Percentiles rank a stretch among this genome's conserved stretches.
These are phyloP conservation scores for Patella caerulea DNA, from an alignment of 2,888 invertebrate genomes.

Conservation along the genomic window DNA sequence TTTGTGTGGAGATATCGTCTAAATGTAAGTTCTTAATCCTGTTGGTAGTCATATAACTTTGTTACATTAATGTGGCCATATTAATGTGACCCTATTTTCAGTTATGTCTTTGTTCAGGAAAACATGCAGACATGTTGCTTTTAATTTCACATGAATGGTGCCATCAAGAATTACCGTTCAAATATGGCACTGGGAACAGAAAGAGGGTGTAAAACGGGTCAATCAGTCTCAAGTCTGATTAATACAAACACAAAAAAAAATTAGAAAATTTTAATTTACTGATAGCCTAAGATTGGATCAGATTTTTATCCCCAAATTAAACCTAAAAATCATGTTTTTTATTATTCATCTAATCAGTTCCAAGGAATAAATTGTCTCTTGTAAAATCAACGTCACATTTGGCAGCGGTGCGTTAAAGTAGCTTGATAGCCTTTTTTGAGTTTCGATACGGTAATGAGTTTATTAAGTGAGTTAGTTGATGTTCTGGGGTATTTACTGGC, in stretches of 20 bases:
- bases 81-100: too few relatives aligned
- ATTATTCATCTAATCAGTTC: conserved; percentile 1
- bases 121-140: too few relatives aligned
- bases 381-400: neutral
- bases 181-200: neutral
- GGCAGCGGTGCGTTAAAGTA: neutral
- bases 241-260: conserved; percentile 4
- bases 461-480: neutral
- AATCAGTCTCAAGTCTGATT: neutral
- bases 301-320: neutral
- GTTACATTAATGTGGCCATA: too few relatives aligned
- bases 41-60: too few relatives aligned
- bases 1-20: too few relatives aligned
- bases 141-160: too few relatives aligned
- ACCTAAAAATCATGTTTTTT: conserved; percentile 1
- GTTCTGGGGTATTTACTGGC: neutral
- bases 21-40: too few relatives aligned
- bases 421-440: neutral
- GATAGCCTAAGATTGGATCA: neutral
- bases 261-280: neutral
- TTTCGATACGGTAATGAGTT: neutral
- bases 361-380: neutral
- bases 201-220: neutral
- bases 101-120: too few relatives aligned
- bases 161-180: too few relatives aligned